Percentiles rank a stretch among this genome's conserved stretches.
phyloP scores from a whole-genome alignment of 2,888 invertebrate species.

The Drosophila planitibia region DNA sequence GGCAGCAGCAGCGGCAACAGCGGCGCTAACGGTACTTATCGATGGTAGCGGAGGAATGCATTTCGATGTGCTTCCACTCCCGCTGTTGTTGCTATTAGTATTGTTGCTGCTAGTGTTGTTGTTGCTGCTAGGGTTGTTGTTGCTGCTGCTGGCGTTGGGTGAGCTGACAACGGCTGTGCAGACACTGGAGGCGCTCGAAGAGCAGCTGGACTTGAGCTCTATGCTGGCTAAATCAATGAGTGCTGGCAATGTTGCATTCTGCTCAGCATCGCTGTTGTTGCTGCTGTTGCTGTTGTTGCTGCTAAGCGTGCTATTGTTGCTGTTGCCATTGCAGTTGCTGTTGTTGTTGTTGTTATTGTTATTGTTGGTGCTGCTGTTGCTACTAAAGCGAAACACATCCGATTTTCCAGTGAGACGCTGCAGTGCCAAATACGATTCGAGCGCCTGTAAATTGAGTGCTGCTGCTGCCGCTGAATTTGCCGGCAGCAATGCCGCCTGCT shows the following conservation, averaged over 20 bases:
- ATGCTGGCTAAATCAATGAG: slow-evolving; percentile 64
- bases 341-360: slow-evolving; percentile 30
- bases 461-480: slow-evolving; percentile 94
- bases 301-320: slow-evolving; percentile 33
- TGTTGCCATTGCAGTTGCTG: slow-evolving; percentile 35
- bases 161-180: slow-evolving; percentile 36
- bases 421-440: slow-evolving; percentile 93
- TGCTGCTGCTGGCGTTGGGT: slow-evolving; percentile 78
- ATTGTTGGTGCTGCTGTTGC: slow-evolving; percentile 32
- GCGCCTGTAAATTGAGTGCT: slow-evolving; percentile 93
- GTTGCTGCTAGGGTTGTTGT: slow-evolving; percentile 16
- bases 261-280: slow-evolving; percentile 43
- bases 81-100: slow-evolving; percentile 61
- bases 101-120: slow-evolving; percentile 80
- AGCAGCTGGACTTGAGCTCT: slow-evolving; percentile 67
- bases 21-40: slow-evolving; percentile 85
- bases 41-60: slow-evolving; percentile 85
- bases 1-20: slow-evolving; percentile 86
- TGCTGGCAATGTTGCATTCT: slow-evolving; percentile 51
- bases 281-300: slow-evolving; percentile 43
- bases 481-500: slow-evolving; percentile 93
- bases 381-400: slow-evolving; percentile 88
- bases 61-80: slow-evolving; percentile 41
- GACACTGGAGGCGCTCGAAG: slow-evolving; percentile 64
- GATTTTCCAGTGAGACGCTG: slow-evolving; percentile 91